Conservation (phyloP, 2,888 invertebrate genomes). For the Troilus luridus region DNA sequence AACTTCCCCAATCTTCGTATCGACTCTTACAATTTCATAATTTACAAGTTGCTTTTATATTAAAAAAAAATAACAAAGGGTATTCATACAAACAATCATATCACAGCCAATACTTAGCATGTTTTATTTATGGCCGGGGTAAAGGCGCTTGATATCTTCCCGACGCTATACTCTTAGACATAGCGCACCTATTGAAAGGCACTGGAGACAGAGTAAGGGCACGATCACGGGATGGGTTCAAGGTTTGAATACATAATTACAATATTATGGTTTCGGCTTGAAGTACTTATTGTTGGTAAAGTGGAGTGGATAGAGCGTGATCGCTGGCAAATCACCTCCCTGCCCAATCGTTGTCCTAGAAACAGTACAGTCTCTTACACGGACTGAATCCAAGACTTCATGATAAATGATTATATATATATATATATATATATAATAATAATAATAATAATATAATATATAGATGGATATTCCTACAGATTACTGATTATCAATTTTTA, state of each 20-base stretch:
- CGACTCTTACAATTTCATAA: not conserved
- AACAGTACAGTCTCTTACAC: no score
- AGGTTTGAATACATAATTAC: not conserved
- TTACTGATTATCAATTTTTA: no score
- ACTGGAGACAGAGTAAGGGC: not conserved
- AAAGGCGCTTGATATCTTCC: not conserved
- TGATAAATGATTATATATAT: no score
- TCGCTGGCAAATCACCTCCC: no score
- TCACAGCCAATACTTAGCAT: not conserved
- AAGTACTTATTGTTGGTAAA: not conserved
- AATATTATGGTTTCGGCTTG: not conserved
- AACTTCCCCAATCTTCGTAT: not conserved
- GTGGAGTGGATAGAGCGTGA: not conserved
- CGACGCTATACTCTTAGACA: not conserved
- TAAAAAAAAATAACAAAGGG: not conserved
- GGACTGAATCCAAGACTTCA: no score
- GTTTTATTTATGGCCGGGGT: not conserved
- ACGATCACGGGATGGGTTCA: not conserved
- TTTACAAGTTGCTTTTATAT: not conserved
- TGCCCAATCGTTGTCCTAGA: no score
- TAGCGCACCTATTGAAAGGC: not conserved
- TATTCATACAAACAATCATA: not conserved
- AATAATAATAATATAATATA: no score
- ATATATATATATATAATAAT: no score
- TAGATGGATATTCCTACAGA: no score